These are phyloP conservation scores for Lepidurus arcticus DNA, from an alignment of 1,140 invertebrate genomes.

Conservation along the genomic window DNA sequence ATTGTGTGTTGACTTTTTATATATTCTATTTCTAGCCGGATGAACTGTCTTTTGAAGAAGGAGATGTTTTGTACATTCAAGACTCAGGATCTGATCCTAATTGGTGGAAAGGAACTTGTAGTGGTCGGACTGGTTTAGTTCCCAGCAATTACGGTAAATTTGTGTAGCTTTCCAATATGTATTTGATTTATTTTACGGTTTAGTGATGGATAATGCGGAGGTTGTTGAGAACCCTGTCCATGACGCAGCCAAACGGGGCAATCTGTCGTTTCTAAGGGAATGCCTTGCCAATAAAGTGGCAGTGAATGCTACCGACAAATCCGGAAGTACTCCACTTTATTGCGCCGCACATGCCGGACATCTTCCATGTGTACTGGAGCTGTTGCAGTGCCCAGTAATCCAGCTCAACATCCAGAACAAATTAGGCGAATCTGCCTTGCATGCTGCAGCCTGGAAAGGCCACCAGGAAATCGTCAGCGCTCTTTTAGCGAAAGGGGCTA, in stretches of 20 bases:
- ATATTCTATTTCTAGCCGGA: constrained; percentile 44
- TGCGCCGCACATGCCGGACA: constrained; percentile 61
- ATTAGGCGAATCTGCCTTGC: constrained; percentile 52
- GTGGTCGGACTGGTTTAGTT: constrained; percentile 55
- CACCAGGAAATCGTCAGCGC: constrained; percentile 45
- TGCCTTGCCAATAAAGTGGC: constrained; percentile 61
- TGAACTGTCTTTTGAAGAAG: constrained; percentile 60
- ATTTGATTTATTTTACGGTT: constrained; percentile 28
- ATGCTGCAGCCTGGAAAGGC: constrained; percentile 51
- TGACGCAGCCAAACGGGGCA: constrained; percentile 64
- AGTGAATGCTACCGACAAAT: constrained; percentile 60
- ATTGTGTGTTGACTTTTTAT: constrained; percentile 30
- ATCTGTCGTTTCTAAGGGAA: constrained; percentile 57
- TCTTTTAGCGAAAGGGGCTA: constrained; percentile 39
- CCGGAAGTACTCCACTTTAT: constrained; percentile 62
- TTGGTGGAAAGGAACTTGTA: constrained; percentile 61
- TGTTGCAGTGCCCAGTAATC: constrained; percentile 23
- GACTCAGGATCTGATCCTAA: constrained; percentile 51
- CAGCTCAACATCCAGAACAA: constrained; percentile 42
- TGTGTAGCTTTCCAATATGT: constrained; percentile 13
- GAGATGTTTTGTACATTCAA: constrained; percentile 59
- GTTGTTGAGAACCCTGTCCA: constrained; percentile 60
- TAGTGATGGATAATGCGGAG: constrained; percentile 58
- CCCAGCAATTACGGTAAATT: constrained; percentile 60
- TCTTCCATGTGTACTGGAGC: constrained; percentile 32